Conservation (phyloP, 2,888 invertebrate genomes). For the Euzetes globulus region DNA sequence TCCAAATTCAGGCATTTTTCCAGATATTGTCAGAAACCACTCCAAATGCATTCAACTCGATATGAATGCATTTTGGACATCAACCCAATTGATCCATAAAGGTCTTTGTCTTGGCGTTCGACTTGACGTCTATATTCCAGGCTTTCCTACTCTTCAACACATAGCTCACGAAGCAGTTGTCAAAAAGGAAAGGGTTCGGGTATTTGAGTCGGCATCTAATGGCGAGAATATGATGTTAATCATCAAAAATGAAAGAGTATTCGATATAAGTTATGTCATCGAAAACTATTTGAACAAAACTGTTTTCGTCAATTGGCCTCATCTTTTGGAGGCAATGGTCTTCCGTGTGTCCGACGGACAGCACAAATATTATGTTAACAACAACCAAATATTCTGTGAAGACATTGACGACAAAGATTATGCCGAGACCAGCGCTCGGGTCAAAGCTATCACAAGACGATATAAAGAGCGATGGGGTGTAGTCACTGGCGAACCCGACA, state of each 20-base stretch:
- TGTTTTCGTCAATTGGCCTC: slow-evolving; percentile 85
- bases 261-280: slow-evolving; percentile 52
- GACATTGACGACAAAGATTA: slow-evolving; percentile 32
- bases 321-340: slow-evolving; percentile 70
- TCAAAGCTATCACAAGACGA: slow-evolving; percentile 33
- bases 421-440: slow-evolving; percentile 24
- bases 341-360: slow-evolving; percentile 57
- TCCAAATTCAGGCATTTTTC: slow-evolving; percentile 45
- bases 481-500: slow-evolving; percentile 58
- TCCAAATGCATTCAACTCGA: slow-evolving; percentile 48
- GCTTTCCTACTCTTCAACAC: slow-evolving; percentile 86
- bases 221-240: slow-evolving; percentile 73
- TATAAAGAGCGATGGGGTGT: slow-evolving; percentile 64
- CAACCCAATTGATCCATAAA: slow-evolving; percentile 40
- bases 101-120: slow-evolving; percentile 52
- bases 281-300: slow-evolving; percentile 61
- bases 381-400: neutral
- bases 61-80: slow-evolving; percentile 46
- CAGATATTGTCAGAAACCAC: slow-evolving; percentile 45
- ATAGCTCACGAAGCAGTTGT: slow-evolving; percentile 57
- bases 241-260: slow-evolving; percentile 49
- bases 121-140: slow-evolving; percentile 67
- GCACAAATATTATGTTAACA: slow-evolving; percentile 34
- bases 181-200: slow-evolving; percentile 46
- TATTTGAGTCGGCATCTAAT: slow-evolving; percentile 76